Conservation (phyloP, 2,113 vertebrate genomes). For the Poeciliopsis occidentalis region DNA sequence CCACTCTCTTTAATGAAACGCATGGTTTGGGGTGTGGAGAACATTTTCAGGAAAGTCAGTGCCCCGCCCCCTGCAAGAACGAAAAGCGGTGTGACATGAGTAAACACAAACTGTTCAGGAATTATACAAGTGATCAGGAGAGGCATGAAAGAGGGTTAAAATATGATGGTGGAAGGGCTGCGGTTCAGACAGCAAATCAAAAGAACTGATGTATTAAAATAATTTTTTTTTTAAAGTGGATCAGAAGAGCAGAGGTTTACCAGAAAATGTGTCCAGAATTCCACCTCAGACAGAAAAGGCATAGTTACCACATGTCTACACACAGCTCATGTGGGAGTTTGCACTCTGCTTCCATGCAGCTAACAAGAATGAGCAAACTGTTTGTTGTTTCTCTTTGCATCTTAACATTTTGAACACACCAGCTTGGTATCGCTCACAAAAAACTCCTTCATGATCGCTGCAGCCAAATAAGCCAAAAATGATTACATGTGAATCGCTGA, state of each 20-base stretch:
- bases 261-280: conserved; percentile 18
- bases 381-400: not conserved
- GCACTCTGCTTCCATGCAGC: not conserved
- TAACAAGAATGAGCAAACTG: not conserved
- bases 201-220: conserved; percentile 12
- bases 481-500: too few species aligned
- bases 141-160: conserved; percentile 51
- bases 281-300: conserved; percentile 5
- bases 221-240: not conserved
- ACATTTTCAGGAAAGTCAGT: conserved; percentile 29
- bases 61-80: not conserved
- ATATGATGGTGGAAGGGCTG: conserved; percentile 29
- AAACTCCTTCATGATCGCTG: not conserved
- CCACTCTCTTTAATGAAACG: conserved; percentile 28
- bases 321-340: too few species aligned
- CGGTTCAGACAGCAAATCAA: conserved; percentile 30
- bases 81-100: conserved; percentile 35
- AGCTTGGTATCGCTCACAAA: not conserved
- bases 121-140: conserved; percentile 51
- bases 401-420: not conserved
- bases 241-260: conserved; percentile 6
- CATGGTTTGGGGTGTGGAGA: not conserved
- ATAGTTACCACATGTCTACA: conserved; percentile 15
- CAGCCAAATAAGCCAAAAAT: too few species aligned
- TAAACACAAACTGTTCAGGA: conserved; percentile 32